phyloP scores from a whole-genome alignment of 2,797 vertebrate genomes.

The Onychomys torridus region DNA sequence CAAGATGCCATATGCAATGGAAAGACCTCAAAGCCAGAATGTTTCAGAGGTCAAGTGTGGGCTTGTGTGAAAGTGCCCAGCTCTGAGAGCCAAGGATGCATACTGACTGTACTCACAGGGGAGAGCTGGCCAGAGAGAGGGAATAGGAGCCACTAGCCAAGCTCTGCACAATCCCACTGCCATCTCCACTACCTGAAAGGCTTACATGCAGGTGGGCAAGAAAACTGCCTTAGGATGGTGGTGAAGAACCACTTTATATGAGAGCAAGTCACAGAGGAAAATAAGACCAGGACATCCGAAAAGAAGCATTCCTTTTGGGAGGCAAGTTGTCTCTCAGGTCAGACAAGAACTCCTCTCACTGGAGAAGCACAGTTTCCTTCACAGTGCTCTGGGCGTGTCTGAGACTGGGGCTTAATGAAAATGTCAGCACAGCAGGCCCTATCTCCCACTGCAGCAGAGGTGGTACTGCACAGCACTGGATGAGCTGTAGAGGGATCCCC shows the following conservation, averaged over 20 bases:
- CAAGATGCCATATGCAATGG: neutral
- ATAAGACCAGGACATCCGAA: too few species aligned
- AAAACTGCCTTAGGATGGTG: neutral
- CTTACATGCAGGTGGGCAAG: neutral
- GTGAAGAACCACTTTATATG: neutral
- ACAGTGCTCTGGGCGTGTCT: neutral
- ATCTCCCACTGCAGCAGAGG: neutral
- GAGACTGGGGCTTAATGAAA: neutral
- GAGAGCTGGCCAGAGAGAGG: neutral
- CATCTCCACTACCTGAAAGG: neutral
- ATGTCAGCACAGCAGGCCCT: neutral
- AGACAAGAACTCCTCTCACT: neutral
- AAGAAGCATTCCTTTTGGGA: neutral
- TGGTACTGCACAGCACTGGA: neutral
- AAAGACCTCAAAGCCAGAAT: slow-evolving; percentile 19
- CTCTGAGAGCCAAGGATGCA: neutral
- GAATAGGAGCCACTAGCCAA: neutral
- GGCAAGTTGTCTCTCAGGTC: neutral
- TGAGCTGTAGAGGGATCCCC: neutral
- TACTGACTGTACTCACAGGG: neutral
- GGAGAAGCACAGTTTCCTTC: neutral
- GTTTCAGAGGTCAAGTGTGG: neutral
- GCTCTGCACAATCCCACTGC: neutral
- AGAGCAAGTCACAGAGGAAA: neutral
- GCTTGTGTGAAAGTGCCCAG: neutral